Conservation (phyloP, 2,797 vertebrate species). For the Nothura maculosa region DNA sequence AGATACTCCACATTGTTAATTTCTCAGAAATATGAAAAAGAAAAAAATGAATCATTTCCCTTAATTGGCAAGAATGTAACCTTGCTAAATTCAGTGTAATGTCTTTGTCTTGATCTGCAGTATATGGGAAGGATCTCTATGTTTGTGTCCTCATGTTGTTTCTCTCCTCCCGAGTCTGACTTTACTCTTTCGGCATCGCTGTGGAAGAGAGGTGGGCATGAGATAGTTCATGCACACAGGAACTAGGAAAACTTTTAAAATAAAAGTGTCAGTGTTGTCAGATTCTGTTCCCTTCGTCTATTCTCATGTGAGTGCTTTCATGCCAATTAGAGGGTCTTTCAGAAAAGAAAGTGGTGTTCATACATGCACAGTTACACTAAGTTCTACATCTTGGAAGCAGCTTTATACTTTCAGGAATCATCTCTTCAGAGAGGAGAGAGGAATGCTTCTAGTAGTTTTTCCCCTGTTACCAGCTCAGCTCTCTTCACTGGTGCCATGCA, state of each 20-base stretch:
- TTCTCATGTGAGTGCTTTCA: fast-evolving
- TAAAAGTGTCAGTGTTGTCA: fast-evolving
- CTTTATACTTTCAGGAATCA: background rate
- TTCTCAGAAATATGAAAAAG: background rate
- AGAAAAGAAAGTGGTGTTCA: background rate
- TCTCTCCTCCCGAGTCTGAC: background rate
- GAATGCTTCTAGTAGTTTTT: background rate
- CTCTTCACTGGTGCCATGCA: background rate
- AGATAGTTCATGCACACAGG: background rate
- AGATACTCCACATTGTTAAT: background rate
- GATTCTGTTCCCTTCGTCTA: background rate
- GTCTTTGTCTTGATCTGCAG: background rate
- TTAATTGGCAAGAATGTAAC: background rate
- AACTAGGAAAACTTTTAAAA: background rate
- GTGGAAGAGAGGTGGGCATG: background rate
- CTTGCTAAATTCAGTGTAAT: background rate
- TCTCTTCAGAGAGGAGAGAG: background rate
- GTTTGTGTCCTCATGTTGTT: background rate
- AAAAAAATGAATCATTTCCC: fast-evolving
- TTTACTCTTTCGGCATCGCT: background rate
- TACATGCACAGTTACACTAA: background rate
- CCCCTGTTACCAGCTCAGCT: background rate
- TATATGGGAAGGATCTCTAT: background rate
- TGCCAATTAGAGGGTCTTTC: background rate
- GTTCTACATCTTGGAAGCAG: slow-evolving; percentile 1